phyloP scores from a whole-genome alignment of 2,113 vertebrate species.

The Cavia porcellus region DNA sequence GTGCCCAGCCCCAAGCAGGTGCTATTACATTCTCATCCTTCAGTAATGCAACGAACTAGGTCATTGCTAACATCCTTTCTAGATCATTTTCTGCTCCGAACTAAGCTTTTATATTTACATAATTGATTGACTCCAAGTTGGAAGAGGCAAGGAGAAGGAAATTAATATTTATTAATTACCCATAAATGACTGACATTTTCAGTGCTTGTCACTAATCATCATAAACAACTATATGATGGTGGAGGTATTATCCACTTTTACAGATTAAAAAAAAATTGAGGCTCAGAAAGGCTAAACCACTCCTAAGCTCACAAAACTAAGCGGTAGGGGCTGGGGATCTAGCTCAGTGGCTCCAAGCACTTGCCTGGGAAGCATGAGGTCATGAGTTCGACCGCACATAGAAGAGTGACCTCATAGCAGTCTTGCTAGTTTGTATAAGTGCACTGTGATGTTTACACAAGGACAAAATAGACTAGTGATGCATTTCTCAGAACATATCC shows the following conservation, averaged over 20 bases:
- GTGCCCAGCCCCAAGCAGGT: not conserved
- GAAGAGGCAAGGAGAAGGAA: conserved; percentile 29
- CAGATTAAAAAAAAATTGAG: conserved; percentile 20
- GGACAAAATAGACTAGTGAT: not conserved
- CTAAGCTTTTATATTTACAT: not conserved
- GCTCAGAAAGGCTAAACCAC: not conserved
- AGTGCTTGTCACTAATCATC: conserved; percentile 17
- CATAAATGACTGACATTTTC: not conserved
- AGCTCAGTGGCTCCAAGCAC: too few relatives aligned
- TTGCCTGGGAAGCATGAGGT: too few relatives aligned
- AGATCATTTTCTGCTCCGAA: not conserved
- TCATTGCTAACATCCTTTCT: not conserved
- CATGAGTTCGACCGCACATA: too few relatives aligned
- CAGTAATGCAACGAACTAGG: not conserved
- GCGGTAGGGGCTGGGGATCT: not conserved
- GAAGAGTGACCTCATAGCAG: not conserved
- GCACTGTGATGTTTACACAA: not conserved
- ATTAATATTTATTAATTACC: conserved; percentile 1
- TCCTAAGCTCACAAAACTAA: not conserved
- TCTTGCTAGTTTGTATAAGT: not conserved
- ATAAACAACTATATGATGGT: not conserved
- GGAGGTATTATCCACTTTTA: not conserved
- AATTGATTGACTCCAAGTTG: not conserved
- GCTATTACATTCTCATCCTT: not conserved
- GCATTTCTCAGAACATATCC: not conserved